A percentile compares a stretch with the other conserved stretches of the same genome.
Conservation (phyloP, 2,888 invertebrate species). For the Pimpla rufipes region DNA sequence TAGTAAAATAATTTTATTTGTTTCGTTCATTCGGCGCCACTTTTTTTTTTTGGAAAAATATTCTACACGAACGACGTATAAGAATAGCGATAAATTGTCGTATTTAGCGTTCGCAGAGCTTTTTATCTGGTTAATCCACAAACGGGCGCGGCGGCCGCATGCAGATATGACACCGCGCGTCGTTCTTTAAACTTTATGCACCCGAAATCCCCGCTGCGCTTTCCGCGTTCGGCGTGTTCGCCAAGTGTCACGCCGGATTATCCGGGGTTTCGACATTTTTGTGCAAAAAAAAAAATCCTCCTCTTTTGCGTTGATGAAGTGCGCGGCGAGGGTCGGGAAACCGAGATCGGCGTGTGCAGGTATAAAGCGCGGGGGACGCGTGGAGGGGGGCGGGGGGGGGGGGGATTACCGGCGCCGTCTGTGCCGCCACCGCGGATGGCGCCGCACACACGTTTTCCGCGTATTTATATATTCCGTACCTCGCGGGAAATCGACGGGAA, state of each 20-base stretch:
- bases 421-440: slow-evolving; percentile 10
- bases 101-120: background rate
- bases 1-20: background rate
- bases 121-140: background rate
- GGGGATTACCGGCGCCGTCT: slow-evolving; percentile 43
- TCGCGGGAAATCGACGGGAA: slow-evolving; percentile 35
- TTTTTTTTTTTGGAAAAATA: background rate
- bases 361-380: slow-evolving; percentile 30
- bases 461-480: slow-evolving; percentile 21
- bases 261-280: slow-evolving; percentile 36
- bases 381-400: slow-evolving; percentile 8
- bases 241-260: slow-evolving; percentile 40
- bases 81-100: background rate
- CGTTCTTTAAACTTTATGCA: slow-evolving; percentile 13
- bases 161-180: background rate
- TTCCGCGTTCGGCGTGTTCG: slow-evolving; percentile 20
- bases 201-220: slow-evolving; percentile 6
- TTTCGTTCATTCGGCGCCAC: background rate
- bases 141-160: background rate
- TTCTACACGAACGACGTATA: background rate
- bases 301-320: slow-evolving; percentile 34
- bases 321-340: slow-evolving; percentile 21
- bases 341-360: slow-evolving; percentile 22
- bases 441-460: background rate
- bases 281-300: background rate